These are phyloP conservation scores for Perca fluviatilis DNA, from an alignment of 2,113 vertebrate species.

Conservation along the genomic window DNA sequence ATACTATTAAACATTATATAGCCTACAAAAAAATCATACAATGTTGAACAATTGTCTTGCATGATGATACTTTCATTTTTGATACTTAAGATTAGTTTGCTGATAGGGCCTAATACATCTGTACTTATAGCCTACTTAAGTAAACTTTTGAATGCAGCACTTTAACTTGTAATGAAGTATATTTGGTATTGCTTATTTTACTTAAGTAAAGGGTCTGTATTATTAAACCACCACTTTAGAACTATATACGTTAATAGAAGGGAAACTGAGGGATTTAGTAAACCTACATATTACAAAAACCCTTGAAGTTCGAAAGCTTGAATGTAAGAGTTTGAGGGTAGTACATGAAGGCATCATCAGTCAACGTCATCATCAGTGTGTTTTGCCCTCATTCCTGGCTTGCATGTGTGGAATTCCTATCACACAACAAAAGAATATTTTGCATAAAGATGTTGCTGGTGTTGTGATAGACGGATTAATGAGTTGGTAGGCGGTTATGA, in stretches of 20 bases:
- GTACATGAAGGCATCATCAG: slow-evolving; percentile 50
- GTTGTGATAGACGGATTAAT: not conserved
- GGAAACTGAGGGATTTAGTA: not conserved
- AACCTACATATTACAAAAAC: not conserved
- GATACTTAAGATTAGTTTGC: not conserved
- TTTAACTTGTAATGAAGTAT: not conserved
- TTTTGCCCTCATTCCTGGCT: slow-evolving; percentile 61
- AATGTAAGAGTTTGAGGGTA: slow-evolving; percentile 16
- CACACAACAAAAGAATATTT: slow-evolving; percentile 61
- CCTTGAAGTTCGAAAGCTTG: not conserved
- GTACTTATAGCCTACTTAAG: not conserved
- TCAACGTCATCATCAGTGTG: slow-evolving; percentile 42
- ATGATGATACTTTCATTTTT: not conserved
- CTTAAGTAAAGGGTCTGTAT: not conserved
- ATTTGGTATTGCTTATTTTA: not conserved
- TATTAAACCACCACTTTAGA: not conserved
- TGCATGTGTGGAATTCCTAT: slow-evolving; percentile 74
- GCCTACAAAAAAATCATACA: too few species aligned
- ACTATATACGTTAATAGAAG: too few species aligned
- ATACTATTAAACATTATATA: not conserved
- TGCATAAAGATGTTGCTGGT: slow-evolving; percentile 23
- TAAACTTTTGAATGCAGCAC: not conserved
- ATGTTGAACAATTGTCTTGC: not conserved
- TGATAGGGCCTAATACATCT: not conserved
- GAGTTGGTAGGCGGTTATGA: not conserved